Conservation (phyloP, 2,888 invertebrate genomes). For the Syrphus vitripennis region DNA sequence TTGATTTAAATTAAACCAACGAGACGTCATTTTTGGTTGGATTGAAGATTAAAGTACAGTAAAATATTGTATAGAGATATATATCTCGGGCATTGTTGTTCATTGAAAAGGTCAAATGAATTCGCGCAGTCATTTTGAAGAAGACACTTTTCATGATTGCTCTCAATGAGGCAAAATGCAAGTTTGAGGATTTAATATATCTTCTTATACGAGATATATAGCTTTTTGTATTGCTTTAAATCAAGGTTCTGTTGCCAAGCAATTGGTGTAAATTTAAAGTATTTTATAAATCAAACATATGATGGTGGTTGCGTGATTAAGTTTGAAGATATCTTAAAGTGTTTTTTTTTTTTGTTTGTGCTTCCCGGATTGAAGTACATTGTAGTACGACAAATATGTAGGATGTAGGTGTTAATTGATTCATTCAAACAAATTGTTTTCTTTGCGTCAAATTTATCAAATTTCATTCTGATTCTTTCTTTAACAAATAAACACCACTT, state of each 20-base stretch:
- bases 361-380: slow-evolving; percentile 23
- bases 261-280: slow-evolving; percentile 58
- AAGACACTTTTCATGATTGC: slow-evolving; percentile 68
- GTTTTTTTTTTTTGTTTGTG: slow-evolving; percentile 19
- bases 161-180: slow-evolving; percentile 59
- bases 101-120: slow-evolving; percentile 69
- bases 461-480: not conserved
- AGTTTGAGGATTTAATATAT: slow-evolving; percentile 18
- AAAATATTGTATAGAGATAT: not conserved
- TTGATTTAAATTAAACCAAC: slow-evolving; percentile 59
- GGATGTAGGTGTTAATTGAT: not conserved
- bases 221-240: not conserved
- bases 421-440: not conserved
- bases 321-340: not conserved
- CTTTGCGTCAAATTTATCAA: not conserved
- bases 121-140: slow-evolving; percentile 51
- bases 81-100: slow-evolving; percentile 5
- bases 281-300: slow-evolving; percentile 4
- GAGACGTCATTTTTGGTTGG: slow-evolving; percentile 19
- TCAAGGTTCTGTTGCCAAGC: slow-evolving; percentile 39
- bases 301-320: slow-evolving; percentile 8
- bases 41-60: slow-evolving; percentile 2
- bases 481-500: not conserved
- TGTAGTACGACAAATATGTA: too few species aligned
- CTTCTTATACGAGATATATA: not conserved